These are phyloP conservation scores for Scolopax rusticola DNA, from an alignment of 2,797 vertebrate genomes.

Conservation along the genomic window DNA sequence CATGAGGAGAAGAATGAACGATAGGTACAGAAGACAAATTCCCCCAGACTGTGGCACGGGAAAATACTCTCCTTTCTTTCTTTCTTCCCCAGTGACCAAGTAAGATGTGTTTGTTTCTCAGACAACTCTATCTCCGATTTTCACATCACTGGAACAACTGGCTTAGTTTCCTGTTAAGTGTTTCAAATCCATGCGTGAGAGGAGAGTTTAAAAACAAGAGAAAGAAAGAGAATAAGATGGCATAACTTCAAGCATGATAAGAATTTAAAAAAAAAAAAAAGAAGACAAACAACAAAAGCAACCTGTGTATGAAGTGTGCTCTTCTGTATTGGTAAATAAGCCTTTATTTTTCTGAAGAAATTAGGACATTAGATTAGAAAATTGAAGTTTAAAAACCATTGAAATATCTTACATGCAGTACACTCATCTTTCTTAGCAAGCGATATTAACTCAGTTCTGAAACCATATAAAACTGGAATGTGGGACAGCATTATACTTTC, in stretches of 20 bases:
- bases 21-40: background rate
- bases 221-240: background rate
- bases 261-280: background rate
- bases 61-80: background rate
- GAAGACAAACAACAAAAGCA: background rate
- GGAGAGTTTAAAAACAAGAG: background rate
- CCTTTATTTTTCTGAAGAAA: background rate
- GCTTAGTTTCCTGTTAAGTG: background rate
- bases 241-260: background rate
- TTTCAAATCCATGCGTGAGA: background rate
- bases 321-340: background rate
- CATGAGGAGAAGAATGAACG: background rate
- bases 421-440: background rate
- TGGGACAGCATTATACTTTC: background rate
- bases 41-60: background rate
- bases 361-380: background rate
- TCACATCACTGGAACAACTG: background rate
- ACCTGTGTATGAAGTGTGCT: background rate
- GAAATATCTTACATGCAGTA: background rate
- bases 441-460: background rate
- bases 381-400: background rate
- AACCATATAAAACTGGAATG: conserved; percentile 35
- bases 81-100: background rate
- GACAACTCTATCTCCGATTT: background rate
- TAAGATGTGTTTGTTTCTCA: background rate